Evolutionary conservation across 2,888 invertebrate genomes (phyloP), one percentile per base, ranked within the genome.

Genomic region (Tineola bisselliella): DNA sequence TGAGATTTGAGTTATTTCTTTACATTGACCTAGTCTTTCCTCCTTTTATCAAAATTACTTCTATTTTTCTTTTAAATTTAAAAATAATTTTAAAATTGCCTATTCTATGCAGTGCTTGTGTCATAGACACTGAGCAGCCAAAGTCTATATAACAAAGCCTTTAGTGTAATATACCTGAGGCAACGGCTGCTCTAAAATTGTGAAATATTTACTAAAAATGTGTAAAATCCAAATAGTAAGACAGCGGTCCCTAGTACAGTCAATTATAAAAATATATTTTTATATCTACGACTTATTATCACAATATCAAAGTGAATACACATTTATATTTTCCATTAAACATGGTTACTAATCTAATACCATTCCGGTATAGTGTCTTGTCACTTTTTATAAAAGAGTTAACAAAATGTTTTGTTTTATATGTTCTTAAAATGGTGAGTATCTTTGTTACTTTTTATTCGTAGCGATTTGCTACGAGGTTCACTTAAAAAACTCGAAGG

Each of bases 391-490:
- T 38, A 38, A 38, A 38, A 12, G 1, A 10, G 10, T 38, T n/a
- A 6, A 38, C 3, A 38, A 38, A 38, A 38, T 3, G 38, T 6
- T 25, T 4, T 25, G 38, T 10, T 38, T 60, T 60, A 44, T 11
- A 54, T 10, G 18, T 25, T 54, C 18, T 25, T 54, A n/a, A 25
- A 18, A 25, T 25, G 25, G 13, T 19, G 54, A 54, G 54, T 15
- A 18, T 48, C 60, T 30, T 30, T 48, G 54, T 54, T 19, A 54
- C 71, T 74, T 64, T 84, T 84, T 25, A 84, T 62, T n/a, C 86
- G 77, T 11, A 87, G 72, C 4, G 86, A 87, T 66, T 81, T 84
- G 65, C 86, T 86, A 3, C 86, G 73, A 1, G 84, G 84, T 61
- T 81, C 79, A 1, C 69, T 70, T 0, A 79, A 65, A 10, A 82